Evolutionary conservation across 2,113 vertebrate genomes (phyloP).

Genomic region (Lasiurus borealis): DNA sequence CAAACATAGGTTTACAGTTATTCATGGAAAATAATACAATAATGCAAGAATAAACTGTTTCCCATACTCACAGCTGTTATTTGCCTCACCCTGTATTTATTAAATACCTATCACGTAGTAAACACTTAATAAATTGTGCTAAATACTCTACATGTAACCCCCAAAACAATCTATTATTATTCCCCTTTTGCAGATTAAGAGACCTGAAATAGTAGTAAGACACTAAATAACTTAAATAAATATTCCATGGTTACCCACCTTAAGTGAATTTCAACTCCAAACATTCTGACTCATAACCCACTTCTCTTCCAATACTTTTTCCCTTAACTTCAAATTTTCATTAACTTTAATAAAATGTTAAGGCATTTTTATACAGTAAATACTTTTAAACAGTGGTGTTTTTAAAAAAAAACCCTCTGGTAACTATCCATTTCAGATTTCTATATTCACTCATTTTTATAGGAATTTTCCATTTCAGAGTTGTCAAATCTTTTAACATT

Average conservation of each 20-base stretch:
- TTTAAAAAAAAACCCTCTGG: neutral
- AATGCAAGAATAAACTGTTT: neutral
- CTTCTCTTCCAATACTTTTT: neutral
- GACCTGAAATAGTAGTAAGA: neutral
- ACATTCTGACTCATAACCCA: neutral
- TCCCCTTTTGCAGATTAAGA: neutral
- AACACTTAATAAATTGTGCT: neutral
- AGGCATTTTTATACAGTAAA: constrained; percentile 2
- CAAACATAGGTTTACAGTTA: neutral
- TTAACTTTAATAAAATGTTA: neutral
- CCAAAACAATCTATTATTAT: neutral
- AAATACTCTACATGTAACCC: neutral
- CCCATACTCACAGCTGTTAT: neutral
- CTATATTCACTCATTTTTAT: neutral
- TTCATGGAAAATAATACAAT: neutral
- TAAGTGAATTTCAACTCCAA: constrained; percentile 9
- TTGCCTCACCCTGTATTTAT: neutral
- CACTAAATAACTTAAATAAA: neutral
- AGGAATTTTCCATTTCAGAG: neutral
- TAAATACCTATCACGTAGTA: neutral
- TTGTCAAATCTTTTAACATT: neutral
- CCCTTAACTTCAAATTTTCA: constrained; percentile 26
- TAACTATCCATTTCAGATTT: constrained; percentile 3
- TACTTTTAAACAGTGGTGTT: neutral
- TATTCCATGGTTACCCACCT: neutral